A percentile compares a stretch with the other conserved stretches of the same genome.
These are phyloP conservation scores for Lathronympha strigana DNA, from an alignment of 2,888 invertebrate species.

Conservation along the genomic window DNA sequence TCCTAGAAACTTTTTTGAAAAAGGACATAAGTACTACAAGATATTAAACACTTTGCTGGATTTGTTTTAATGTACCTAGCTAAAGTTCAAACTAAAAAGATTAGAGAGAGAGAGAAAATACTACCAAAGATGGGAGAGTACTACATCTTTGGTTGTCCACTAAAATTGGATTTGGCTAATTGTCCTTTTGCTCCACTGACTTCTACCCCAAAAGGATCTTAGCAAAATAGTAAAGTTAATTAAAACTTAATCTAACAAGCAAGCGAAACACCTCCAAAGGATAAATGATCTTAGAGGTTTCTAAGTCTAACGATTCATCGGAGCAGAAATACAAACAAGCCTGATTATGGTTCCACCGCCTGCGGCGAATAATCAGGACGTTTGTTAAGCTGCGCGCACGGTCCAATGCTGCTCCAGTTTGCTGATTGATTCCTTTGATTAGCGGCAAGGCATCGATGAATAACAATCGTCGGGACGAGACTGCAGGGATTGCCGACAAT, in stretches of 20 bases:
- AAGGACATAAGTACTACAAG: too few species aligned
- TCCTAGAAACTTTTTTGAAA: too few species aligned
- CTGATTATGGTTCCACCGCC: conserved; percentile 41
- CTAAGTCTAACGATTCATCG: conserved; percentile 30
- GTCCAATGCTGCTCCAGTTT: conserved; percentile 49
- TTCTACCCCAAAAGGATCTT: neutral
- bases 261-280: neutral
- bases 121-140: too few species aligned
- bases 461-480: conserved; percentile 47
- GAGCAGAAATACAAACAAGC: conserved; percentile 41
- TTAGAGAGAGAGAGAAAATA: too few species aligned
- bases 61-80: too few species aligned
- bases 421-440: conserved; percentile 60
- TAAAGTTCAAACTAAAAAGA: too few species aligned
- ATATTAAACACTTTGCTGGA: too few species aligned
- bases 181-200: neutral
- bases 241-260: conserved; percentile 17
- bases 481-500: conserved; percentile 4
- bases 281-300: conserved; percentile 16
- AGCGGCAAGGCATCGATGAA: conserved; percentile 55
- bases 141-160: too few species aligned
- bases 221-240: neutral
- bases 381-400: conserved; percentile 56
- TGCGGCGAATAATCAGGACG: conserved; percentile 56
- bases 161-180: neutral